A percentile compares a stretch with the other conserved stretches of the same genome.
These are phyloP conservation scores for Lagopus leucura DNA, from an alignment of 2,113 vertebrate species.

Conservation along the genomic window DNA sequence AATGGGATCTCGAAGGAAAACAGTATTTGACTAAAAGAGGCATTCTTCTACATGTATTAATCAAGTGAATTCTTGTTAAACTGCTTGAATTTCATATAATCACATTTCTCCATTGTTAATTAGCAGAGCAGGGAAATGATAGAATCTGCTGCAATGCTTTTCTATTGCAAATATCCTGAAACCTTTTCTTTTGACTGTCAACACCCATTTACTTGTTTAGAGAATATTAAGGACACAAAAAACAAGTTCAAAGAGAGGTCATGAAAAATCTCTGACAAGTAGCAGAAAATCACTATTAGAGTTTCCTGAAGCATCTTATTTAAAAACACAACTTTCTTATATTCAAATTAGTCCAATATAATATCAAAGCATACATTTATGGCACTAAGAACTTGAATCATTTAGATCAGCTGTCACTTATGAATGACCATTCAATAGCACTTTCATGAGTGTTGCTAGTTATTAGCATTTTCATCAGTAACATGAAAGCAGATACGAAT, in stretches of 20 bases:
- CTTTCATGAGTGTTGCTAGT: neutral
- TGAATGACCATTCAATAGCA: neutral
- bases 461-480: neutral
- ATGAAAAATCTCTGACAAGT: neutral
- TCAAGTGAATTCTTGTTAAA: constrained; percentile 54
- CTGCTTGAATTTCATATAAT: constrained; percentile 19
- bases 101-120: constrained; percentile 27
- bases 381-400: neutral
- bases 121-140: constrained; percentile 5
- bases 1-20: constrained; percentile 66
- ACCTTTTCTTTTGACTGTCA: neutral
- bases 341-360: neutral
- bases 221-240: neutral
- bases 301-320: neutral
- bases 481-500: neutral
- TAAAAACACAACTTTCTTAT: neutral
- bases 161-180: neutral
- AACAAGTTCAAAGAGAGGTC: neutral
- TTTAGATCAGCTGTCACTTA: neutral
- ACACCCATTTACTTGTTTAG: neutral
- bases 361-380: neutral
- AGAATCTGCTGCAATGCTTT: neutral
- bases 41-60: constrained; percentile 57
- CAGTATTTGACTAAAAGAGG: constrained; percentile 36
- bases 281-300: neutral